These are phyloP conservation scores for Xiphophorus birchmanni DNA, from an alignment of 2,797 vertebrate species.

Conservation along the genomic window DNA sequence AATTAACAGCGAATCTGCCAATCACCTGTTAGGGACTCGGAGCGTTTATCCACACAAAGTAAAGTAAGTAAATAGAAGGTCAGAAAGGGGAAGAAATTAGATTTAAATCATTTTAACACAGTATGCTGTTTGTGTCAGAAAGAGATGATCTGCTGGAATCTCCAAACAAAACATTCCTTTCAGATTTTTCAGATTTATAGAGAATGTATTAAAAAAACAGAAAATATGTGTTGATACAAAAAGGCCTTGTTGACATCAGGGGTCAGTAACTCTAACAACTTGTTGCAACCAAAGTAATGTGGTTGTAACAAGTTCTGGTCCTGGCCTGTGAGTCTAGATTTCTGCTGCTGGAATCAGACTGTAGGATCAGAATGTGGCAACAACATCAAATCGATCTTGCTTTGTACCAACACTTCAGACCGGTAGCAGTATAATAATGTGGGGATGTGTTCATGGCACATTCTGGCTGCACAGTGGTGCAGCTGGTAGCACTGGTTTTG, in stretches of 20 bases:
- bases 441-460: background rate
- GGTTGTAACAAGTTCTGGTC: background rate
- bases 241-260: background rate
- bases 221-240: background rate
- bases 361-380: background rate
- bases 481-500: background rate
- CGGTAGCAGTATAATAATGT: background rate
- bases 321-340: background rate
- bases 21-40: background rate
- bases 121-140: background rate
- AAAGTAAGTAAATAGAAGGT: background rate
- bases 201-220: background rate
- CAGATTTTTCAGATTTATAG: background rate
- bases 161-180: background rate
- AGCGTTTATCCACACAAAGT: background rate
- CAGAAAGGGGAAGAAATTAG: background rate
- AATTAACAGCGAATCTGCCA: background rate
- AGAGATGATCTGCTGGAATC: background rate
- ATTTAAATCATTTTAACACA: background rate
- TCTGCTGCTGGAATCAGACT: background rate
- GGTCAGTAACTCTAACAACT: background rate
- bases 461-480: background rate
- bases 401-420: background rate
- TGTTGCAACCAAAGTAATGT: background rate
- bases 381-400: background rate